A percentile compares a stretch with the other conserved stretches of the same genome.
phyloP scores from a whole-genome alignment of 2,113 vertebrate genomes.

The Vanacampus margaritifer region DNA sequence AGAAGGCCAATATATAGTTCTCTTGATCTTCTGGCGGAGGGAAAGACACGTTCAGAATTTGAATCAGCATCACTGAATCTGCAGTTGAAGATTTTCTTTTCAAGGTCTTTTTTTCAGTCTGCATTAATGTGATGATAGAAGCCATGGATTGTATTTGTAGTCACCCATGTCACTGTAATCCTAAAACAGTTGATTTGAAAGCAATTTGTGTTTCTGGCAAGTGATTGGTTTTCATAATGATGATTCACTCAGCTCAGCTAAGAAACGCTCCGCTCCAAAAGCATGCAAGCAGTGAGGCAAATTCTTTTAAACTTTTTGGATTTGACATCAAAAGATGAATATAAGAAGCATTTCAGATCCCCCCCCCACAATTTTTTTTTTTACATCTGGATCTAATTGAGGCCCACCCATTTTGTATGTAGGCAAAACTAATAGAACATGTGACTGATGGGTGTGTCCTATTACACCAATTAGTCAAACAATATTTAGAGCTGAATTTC shows the following conservation, averaged over 20 bases:
- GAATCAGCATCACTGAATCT: slow-evolving; percentile 45
- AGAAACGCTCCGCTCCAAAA: too few species aligned
- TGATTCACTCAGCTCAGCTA: not conserved
- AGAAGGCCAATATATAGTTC: slow-evolving; percentile 48
- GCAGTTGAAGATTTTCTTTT: slow-evolving; percentile 17
- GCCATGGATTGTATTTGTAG: not conserved
- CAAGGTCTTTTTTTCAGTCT: slow-evolving; percentile 44
- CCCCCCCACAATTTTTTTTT: too few species aligned
- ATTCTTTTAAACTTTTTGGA: too few species aligned
- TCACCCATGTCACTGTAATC: not conserved
- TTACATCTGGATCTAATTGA: too few species aligned
- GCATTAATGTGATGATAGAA: not conserved
- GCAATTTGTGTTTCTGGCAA: not conserved
- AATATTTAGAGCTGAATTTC: too few species aligned
- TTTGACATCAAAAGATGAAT: too few species aligned
- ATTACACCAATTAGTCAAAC: too few species aligned
- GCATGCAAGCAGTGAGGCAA: too few species aligned
- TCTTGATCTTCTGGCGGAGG: slow-evolving; percentile 49
- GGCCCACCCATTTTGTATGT: too few species aligned
- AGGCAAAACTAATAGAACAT: too few species aligned
- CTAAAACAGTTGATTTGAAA: not conserved
- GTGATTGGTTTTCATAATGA: not conserved
- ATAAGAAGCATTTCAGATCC: too few species aligned
- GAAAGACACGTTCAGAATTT: slow-evolving; percentile 53
- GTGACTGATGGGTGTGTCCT: too few species aligned